These are phyloP conservation scores for Narcine bancroftii DNA, from an alignment of 2,113 vertebrate genomes.

Conservation along the genomic window DNA sequence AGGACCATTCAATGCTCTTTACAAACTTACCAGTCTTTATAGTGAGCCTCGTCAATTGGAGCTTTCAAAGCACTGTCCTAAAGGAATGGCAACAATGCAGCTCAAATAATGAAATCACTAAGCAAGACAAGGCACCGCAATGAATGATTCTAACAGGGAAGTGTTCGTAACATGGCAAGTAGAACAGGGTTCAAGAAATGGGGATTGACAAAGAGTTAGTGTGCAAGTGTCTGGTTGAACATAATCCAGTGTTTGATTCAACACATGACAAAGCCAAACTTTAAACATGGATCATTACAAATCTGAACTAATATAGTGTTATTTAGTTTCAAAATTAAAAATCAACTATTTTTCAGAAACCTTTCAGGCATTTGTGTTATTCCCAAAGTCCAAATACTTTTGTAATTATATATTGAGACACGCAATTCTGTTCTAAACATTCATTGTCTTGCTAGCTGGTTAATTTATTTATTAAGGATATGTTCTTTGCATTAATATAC, in stretches of 20 bases:
- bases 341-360: not conserved
- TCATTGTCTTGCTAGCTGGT: not conserved
- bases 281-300: not conserved
- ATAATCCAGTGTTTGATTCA: not conserved
- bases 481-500: not conserved
- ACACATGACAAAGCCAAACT: not conserved
- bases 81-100: not conserved
- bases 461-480: not conserved
- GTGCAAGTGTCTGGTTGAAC: not conserved
- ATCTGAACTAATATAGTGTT: not conserved
- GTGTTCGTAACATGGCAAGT: not conserved
- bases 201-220: no score
- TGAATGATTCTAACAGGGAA: not conserved
- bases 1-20: not conserved
- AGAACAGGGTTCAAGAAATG: not conserved
- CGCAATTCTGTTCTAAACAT: not conserved
- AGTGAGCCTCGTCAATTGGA: not conserved
- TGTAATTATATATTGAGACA: not conserved
- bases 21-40: not conserved
- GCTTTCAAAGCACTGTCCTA: not conserved
- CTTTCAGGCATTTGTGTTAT: not conserved
- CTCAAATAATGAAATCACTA: not conserved
- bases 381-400: not conserved
- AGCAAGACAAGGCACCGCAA: not conserved
- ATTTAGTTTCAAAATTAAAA: not conserved